A percentile compares a stretch with the other conserved stretches of the same genome.
Conservation (phyloP, 2,888 invertebrate species). For the Epinotia bilunana region DNA sequence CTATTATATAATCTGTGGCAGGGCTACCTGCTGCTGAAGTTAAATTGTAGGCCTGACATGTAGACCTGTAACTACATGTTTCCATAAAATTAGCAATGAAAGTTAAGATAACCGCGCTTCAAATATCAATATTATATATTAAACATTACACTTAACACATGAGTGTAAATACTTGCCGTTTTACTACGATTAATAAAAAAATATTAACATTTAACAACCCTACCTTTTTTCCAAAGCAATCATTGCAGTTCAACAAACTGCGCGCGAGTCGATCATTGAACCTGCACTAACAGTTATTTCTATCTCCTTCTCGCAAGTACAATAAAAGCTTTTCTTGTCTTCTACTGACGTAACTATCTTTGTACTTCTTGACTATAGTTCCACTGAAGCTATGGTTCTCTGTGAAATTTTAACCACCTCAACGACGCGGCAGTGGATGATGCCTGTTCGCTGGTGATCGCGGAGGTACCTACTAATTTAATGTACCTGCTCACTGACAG, state of each 20-base stretch:
- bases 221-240: slow-evolving; percentile 80
- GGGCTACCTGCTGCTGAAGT: slow-evolving; percentile 56
- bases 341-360: slow-evolving; percentile 59
- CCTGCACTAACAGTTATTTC: slow-evolving; percentile 72
- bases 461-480: background rate
- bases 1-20: too few species aligned
- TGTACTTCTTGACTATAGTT: slow-evolving; percentile 64
- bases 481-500: slow-evolving; percentile 23
- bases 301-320: slow-evolving; percentile 64
- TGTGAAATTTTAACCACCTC: slow-evolving; percentile 56
- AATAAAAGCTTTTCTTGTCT: slow-evolving; percentile 54
- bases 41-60: background rate
- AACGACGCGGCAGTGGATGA: slow-evolving; percentile 57
- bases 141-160: background rate
- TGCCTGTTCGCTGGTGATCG: background rate
- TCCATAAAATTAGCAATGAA: too few species aligned
- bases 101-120: too few species aligned
- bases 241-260: slow-evolving; percentile 84
- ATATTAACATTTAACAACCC: slow-evolving; percentile 60
- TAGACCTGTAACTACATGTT: too few species aligned
- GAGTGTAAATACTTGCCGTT: background rate
- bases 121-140: background rate
- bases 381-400: slow-evolving; percentile 66
- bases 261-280: slow-evolving; percentile 82
- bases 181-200: background rate